Base-by-base conservation (phyloP, 2,797 vertebrate species). In the Syndactyla subalaris region DNA sequence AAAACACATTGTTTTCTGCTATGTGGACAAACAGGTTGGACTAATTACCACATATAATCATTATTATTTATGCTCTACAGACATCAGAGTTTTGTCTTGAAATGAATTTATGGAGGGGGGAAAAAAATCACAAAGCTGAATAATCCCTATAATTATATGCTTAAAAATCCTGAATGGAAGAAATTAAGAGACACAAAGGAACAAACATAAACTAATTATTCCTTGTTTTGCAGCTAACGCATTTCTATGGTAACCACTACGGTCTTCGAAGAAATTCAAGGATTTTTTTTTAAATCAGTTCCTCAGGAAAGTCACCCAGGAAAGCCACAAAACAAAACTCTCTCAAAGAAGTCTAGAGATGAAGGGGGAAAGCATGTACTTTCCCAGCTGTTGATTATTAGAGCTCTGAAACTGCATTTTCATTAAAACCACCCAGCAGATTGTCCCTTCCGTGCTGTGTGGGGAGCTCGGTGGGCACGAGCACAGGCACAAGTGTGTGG, bases 141-240 rank as follows among this genome's bases (percentile, higher is more conserved):
- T 97, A 97, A 98, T 95, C 86, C 85, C 89, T 97, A 86, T 97
- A 98, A 98, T 98, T 98, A 98, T 62, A 97, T 10, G 89, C 95
- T 95, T 97, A 90, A 97, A 97, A 95, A 93, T 84, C 88, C 92
- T 86, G 91, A 97, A 96, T 97, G 97, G 96, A 98, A 98, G 97
- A 97, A 97, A 97, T 97, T 97, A 97, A 63, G 93, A 93, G 95
- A 77, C 93, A 97, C 95, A 96, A 97, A 97, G 94, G 89, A 95
- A 92, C 91, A 89, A 94, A 93, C 90, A 83, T 96, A 95, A 95
- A 94, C 95, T 97, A 96, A 95, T 97, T 97, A 97, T 89, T 96
- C 92, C 95, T 71, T 96, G 94, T 87, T 97, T 93, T 95, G 79
- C 92, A 95, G 88, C 92, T 96, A 84, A 89, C 62, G 0, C 81